Evolutionary conservation across 2,888 invertebrate genomes (phyloP).

Genomic region (Lithophane semibrunnea): DNA sequence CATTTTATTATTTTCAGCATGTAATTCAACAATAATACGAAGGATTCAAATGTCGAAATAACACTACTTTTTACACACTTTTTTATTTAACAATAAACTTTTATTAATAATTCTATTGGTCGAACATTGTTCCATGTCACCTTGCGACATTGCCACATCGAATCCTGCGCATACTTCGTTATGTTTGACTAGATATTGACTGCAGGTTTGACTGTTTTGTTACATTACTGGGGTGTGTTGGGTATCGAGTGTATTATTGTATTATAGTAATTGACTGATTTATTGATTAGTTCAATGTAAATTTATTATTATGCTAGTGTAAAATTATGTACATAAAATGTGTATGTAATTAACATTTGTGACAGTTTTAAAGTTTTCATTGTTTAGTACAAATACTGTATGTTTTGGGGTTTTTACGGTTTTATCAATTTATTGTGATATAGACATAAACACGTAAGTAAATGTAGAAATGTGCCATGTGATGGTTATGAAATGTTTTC

Average conservation of each 20-base stretch:
- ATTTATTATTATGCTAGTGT: conserved; percentile 67
- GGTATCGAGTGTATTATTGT: conserved; percentile 70
- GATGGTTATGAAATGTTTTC: conserved; percentile 54
- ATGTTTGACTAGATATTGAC: conserved; percentile 32
- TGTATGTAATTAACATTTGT: conserved; percentile 74
- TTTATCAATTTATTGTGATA: conserved; percentile 70
- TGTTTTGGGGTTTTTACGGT: conserved; percentile 77
- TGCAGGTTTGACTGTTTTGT: conserved; percentile 45
- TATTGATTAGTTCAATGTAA: conserved; percentile 79
- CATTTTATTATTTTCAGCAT: conserved; percentile 5
- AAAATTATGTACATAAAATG: conserved; percentile 74
- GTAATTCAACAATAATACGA: conserved; percentile 7
- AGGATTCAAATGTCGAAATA: conserved; percentile 9
- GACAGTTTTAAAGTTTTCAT: conserved; percentile 71
- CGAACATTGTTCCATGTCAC: not conserved
- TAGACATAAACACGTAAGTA: conserved; percentile 64
- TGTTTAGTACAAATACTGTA: conserved; percentile 77
- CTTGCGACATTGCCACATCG: not conserved
- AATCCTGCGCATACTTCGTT: conserved; percentile 26
- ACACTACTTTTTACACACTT: not conserved
- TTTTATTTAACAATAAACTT: conserved; percentile 12
- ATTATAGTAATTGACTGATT: conserved; percentile 84
- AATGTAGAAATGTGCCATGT: conserved; percentile 75
- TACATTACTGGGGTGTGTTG: conserved; percentile 51
- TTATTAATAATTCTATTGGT: not conserved